These are phyloP conservation scores for Tinamus major DNA, from an alignment of 2,797 vertebrate species.

Conservation along the genomic window DNA sequence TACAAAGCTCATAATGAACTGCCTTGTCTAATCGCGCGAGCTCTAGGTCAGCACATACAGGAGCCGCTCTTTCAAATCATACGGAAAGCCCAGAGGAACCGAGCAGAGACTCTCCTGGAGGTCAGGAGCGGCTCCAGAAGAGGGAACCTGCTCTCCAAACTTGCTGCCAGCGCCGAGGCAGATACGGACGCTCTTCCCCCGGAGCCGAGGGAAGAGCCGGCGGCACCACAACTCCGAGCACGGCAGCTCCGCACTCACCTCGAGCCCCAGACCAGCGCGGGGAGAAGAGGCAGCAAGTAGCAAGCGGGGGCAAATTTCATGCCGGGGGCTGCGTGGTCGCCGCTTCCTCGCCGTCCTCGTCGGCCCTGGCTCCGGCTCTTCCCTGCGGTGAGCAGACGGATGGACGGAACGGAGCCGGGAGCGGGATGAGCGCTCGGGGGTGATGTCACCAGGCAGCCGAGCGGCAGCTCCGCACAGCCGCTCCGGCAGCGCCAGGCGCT, in stretches of 20 bases:
- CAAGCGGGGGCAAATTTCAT: conserved; percentile 79
- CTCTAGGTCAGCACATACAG: not conserved
- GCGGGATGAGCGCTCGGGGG: conserved; percentile 46
- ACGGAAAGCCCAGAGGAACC: not conserved
- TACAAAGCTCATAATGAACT: not conserved
- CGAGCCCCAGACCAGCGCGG: conserved; percentile 73
- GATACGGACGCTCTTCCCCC: no score
- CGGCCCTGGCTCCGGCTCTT: not conserved
- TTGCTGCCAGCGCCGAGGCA: not conserved
- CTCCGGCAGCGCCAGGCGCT: conserved; percentile 35
- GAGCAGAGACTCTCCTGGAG: not conserved
- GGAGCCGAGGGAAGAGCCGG: no score
- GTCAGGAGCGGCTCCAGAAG: not conserved
- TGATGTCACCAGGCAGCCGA: conserved; percentile 71
- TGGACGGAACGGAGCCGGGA: not conserved
- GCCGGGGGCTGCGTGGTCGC: fast-evolving
- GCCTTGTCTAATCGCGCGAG: not conserved
- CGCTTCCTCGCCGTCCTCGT: not conserved
- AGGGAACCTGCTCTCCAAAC: not conserved
- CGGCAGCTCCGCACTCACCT: conserved; percentile 76
- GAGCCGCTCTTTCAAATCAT: not conserved
- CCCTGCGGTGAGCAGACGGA: not conserved
- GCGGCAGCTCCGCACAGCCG: conserved; percentile 51
- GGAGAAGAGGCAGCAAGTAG: conserved; percentile 77
- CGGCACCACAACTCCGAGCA: not conserved